Conservation (phyloP, 2,113 vertebrate genomes). For the Bombycilla garrulus region DNA sequence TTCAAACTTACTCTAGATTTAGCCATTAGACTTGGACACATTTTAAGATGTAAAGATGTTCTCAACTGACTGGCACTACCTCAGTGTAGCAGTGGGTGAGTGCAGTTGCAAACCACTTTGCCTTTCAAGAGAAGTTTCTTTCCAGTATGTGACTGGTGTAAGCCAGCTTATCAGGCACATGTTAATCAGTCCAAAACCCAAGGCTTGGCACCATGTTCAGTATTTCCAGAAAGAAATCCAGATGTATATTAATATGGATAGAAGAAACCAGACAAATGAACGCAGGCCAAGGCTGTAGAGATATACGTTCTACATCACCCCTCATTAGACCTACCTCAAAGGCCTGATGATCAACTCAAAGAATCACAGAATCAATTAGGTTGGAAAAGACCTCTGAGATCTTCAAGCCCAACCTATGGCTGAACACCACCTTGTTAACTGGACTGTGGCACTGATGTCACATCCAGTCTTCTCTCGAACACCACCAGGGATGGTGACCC, state of each 20-base stretch:
- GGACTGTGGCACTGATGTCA: neutral
- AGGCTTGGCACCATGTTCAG: neutral
- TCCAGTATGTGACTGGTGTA: neutral
- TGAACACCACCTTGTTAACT: neutral
- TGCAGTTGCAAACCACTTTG: neutral
- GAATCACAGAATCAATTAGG: neutral
- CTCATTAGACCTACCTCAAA: neutral
- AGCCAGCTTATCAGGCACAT: neutral
- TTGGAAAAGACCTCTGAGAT: neutral
- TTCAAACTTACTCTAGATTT: neutral
- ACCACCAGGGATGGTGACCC: neutral
- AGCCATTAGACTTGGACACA: neutral
- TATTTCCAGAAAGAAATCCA: neutral
- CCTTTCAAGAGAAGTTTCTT: neutral
- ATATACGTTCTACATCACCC: neutral
- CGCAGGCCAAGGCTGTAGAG: neutral
- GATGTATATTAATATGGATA: neutral
- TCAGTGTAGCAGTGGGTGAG: neutral
- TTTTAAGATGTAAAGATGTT: neutral
- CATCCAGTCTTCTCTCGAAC: neutral
- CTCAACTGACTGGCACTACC: neutral
- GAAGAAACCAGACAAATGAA: neutral
- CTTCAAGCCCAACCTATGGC: neutral
- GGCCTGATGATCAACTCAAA: neutral
- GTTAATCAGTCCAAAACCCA: neutral